Evolutionary conservation across 1,140 invertebrate genomes (phyloP), one percentile per base, ranked within the genome.

Genomic region (Drosophila asahinai): DNA sequence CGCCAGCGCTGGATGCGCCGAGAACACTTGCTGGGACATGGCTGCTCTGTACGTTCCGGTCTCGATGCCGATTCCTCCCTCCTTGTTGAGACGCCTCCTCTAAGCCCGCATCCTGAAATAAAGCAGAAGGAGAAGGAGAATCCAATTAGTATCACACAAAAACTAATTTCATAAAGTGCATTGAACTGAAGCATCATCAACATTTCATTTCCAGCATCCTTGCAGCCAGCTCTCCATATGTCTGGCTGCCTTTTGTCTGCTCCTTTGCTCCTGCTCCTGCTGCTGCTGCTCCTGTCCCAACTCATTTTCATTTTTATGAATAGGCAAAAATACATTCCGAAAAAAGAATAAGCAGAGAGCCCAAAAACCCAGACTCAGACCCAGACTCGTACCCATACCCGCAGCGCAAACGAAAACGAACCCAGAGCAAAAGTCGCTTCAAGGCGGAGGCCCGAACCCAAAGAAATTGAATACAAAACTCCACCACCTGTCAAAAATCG

Each of bases 401-500:
- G 40, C 38, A 47, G 40, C 14, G 60, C 8, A 38, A 59, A 22
- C 49, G 66, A 77, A 57, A 62, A 64, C 42, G 54, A 83, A 62
- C 60, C 72, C 80, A 89, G 84, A 81, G 81, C 81, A 84, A 84
- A 90, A 89, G 84, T 89, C 84, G 86, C 77, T 83, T 55, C 48
- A 54, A 68, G 77, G 58, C 81, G 73, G 81, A 45, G 76, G 48
- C 71, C 64, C 14, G 54, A 57, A 22, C 19, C 60, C 64, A 47
- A 77, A 80, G 84, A 87, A 87, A 87, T 87, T 87, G 83, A 87
- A 87, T 87, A 89, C 84, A 86, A 79, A 83, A 87, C 86, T 87
- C 89, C 90, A 90, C 89, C 89, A 91, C 89, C 89, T 91, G 89
- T 91, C 89, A 91, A 91, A 91, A 91, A 91, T 86, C 81, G 82